Evolutionary conservation across 2,888 invertebrate genomes (phyloP).

Genomic region (Tetragonula carbonaria): DNA sequence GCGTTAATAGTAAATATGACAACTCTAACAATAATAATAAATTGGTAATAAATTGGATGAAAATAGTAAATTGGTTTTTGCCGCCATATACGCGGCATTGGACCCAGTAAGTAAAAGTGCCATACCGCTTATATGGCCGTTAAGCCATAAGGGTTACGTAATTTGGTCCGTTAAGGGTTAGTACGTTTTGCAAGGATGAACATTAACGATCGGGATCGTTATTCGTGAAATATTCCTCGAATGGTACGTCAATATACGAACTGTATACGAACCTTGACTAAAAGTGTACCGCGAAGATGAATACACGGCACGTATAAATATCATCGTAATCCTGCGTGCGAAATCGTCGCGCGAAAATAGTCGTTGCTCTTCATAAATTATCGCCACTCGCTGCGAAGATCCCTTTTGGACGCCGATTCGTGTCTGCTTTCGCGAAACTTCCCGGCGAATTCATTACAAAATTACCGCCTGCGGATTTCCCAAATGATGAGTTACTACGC

Average conservation of each 20-base stretch:
- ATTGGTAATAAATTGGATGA: too few relatives aligned
- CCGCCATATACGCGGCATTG: too few relatives aligned
- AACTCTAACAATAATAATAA: too few relatives aligned
- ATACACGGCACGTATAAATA: background rate
- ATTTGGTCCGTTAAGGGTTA: too few relatives aligned
- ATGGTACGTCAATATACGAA: background rate
- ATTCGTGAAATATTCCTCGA: background rate
- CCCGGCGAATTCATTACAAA: conserved; percentile 68
- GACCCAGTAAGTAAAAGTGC: too few relatives aligned
- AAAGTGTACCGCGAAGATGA: conserved; percentile 16
- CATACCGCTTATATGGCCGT: too few relatives aligned
- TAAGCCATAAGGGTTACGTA: too few relatives aligned
- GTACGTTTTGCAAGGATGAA: background rate
- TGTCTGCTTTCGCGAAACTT: conserved; percentile 43
- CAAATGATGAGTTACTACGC: conserved; percentile 69
- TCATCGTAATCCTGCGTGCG: conserved; percentile 39
- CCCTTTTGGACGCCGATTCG: conserved; percentile 11
- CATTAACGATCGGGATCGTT: conserved; percentile 1
- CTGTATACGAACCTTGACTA: background rate
- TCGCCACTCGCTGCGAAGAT: conserved; percentile 39
- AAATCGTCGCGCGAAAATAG: conserved; percentile 20
- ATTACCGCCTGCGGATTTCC: conserved; percentile 69
- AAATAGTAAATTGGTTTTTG: too few relatives aligned
- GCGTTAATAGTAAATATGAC: too few relatives aligned
- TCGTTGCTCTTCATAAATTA: conserved; percentile 60